phyloP scores from a whole-genome alignment of 1,140 invertebrate genomes.

The Ganaspis sp. region DNA sequence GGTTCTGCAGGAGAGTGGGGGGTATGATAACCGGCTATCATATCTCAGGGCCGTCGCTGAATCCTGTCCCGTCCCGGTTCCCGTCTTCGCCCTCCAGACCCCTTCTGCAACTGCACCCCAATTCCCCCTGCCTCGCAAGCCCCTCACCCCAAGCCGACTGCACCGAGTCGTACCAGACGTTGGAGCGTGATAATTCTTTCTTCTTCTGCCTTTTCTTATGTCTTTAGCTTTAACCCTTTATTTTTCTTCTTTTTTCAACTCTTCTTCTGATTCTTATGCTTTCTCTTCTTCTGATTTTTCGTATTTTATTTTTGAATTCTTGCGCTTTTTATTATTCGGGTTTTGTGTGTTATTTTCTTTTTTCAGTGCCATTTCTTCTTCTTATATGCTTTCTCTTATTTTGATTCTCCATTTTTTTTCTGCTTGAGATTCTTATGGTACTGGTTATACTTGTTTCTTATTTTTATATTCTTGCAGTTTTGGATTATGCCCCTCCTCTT shows the following conservation, averaged over 20 bases:
- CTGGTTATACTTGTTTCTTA: slow-evolving; percentile 10
- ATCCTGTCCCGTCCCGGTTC: slow-evolving; percentile 44
- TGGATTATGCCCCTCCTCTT: background rate
- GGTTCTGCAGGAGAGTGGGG: slow-evolving; percentile 41
- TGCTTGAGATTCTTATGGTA: background rate
- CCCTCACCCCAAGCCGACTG: slow-evolving; percentile 14
- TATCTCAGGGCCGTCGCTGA: slow-evolving; percentile 64
- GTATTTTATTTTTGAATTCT: slow-evolving; percentile 38
- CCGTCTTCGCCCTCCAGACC: slow-evolving; percentile 41
- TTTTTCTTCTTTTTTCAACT: slow-evolving; percentile 31
- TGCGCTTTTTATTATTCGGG: slow-evolving; percentile 3
- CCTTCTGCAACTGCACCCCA: slow-evolving; percentile 31
- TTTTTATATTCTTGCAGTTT: background rate
- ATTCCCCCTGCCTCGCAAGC: slow-evolving; percentile 32
- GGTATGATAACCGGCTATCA: slow-evolving; percentile 69
- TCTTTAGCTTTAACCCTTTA: slow-evolving; percentile 40
- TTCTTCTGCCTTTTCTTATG: slow-evolving; percentile 7
- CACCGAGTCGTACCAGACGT: slow-evolving; percentile 27
- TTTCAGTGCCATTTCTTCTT: background rate
- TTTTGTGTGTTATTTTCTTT: background rate
- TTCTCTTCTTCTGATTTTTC: slow-evolving; percentile 32
- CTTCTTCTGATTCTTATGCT: slow-evolving; percentile 15
- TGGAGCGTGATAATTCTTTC: slow-evolving; percentile 10
- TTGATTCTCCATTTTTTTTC: background rate
- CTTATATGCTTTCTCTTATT: background rate